Percentiles rank a stretch among this genome's conserved stretches.
phyloP scores from a whole-genome alignment of 2,113 vertebrate genomes.

The Leptodactylus fuscus region DNA sequence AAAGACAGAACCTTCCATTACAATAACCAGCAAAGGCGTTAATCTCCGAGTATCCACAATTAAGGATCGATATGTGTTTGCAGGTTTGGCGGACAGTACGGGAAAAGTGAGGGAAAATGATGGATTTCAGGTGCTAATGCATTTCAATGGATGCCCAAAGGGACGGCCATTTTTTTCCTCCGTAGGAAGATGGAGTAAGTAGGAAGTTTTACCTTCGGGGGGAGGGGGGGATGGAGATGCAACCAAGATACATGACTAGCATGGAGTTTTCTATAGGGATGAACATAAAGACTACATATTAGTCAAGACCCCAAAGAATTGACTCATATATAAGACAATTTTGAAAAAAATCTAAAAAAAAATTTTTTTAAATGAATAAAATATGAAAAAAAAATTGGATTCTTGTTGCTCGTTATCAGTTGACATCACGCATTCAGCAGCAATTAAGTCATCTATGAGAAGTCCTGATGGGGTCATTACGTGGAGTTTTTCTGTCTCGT shows the following conservation, averaged over 20 bases:
- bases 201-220: neutral
- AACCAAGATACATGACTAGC: neutral
- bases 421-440: neutral
- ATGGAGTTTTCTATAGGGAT: neutral
- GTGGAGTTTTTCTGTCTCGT: conserved; percentile 3
- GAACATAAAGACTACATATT: no score
- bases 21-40: neutral
- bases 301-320: neutral
- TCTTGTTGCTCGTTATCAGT: neutral
- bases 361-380: neutral
- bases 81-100: neutral
- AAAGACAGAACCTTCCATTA: conserved; percentile 39
- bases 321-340: no score
- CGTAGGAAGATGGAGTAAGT: neutral
- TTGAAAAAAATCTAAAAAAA: no score
- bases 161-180: neutral
- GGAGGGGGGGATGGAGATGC: neutral
- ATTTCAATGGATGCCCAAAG: neutral
- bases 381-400: neutral
- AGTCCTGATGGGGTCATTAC: conserved; percentile 17
- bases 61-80: conserved; percentile 26
- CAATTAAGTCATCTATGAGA: conserved; percentile 25
- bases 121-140: neutral
- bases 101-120: neutral
- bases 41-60: conserved; percentile 29